A percentile compares a stretch with the other conserved stretches of the same genome.
These are phyloP conservation scores for Oasisia sp. DNA, from an alignment of 2,888 invertebrate genomes.

Conservation along the genomic window DNA sequence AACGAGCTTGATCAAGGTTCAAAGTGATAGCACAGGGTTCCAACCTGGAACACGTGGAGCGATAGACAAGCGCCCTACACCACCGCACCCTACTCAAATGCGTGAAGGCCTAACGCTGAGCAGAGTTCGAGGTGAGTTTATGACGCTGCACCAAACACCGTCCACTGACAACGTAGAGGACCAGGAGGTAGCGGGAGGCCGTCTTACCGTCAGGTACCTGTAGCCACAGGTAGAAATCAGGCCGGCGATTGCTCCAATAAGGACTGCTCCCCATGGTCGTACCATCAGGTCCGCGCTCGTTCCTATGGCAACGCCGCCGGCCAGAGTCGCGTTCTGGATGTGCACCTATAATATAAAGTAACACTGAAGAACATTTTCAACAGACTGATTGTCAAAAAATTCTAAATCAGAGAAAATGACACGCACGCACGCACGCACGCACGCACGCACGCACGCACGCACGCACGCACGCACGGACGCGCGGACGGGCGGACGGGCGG, in stretches of 20 bases:
- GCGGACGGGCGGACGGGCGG: too few species aligned
- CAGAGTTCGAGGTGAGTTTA: neutral
- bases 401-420: too few species aligned
- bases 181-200: too few species aligned
- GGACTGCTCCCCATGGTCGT: slow-evolving; percentile 84
- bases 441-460: too few species aligned
- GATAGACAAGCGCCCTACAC: too few species aligned
- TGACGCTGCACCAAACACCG: neutral
- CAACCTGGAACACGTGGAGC: too few species aligned
- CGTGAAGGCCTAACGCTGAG: neutral
- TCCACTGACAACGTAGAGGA: neutral
- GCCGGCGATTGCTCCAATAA: slow-evolving; percentile 84
- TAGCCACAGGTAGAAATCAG: slow-evolving; percentile 84
- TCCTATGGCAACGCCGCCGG: slow-evolving; percentile 92
- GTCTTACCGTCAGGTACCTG: slow-evolving; percentile 66
- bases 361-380: neutral
- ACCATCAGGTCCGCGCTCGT: slow-evolving; percentile 82
- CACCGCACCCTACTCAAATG: neutral
- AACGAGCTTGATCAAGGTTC: too few species aligned
- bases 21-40: too few species aligned
- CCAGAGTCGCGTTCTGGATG: slow-evolving; percentile 91
- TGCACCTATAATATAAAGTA: slow-evolving; percentile 72
- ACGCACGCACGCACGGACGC: too few species aligned
- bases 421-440: too few species aligned
- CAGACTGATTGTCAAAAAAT: too few species aligned